phyloP scores from a whole-genome alignment of 2,888 invertebrate genomes.

The Pycnomerus fuliginosus region DNA sequence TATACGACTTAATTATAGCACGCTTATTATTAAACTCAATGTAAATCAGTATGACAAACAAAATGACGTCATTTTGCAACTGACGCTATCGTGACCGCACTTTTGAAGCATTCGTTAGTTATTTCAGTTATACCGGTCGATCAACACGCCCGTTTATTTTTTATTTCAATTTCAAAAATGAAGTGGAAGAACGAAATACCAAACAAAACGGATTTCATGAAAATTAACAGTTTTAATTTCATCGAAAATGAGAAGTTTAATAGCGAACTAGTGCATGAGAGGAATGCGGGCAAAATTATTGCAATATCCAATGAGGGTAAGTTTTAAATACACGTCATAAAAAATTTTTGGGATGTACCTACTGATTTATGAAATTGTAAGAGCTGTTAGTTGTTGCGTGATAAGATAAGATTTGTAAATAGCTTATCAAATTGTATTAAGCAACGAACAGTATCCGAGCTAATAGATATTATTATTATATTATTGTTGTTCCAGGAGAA shows the following conservation, averaged over 20 bases:
- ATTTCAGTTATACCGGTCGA: slow-evolving; percentile 2
- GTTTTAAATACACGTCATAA: too few species aligned
- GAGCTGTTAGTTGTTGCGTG: neutral
- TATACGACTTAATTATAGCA: too few species aligned
- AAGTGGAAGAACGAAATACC: slow-evolving; percentile 33
- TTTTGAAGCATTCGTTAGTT: slow-evolving; percentile 23
- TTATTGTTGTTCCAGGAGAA: slow-evolving; percentile 9
- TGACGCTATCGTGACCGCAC: slow-evolving; percentile 19
- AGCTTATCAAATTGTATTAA: neutral
- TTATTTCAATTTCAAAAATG: too few species aligned
- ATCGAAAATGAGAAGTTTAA: slow-evolving; percentile 39
- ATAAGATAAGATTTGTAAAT: slow-evolving; percentile 1
- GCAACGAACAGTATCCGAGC: neutral
- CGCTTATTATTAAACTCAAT: too few species aligned
- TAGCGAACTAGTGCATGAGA: slow-evolving; percentile 30
- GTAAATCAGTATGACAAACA: slow-evolving; percentile 6
- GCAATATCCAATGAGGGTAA: neutral
- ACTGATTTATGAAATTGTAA: neutral
- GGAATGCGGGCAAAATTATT: slow-evolving; percentile 20
- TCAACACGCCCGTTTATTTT: slow-evolving; percentile 1
- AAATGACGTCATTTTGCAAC: neutral
- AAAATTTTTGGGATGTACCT: too few species aligned
- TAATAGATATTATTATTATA: slow-evolving; percentile 1
- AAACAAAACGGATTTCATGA: slow-evolving; percentile 38
- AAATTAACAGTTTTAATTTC: slow-evolving; percentile 39